Percentiles rank a stretch among this genome's conserved stretches.
Conservation (phyloP, 2,888 invertebrate genomes). For the Drosophila ustulata region DNA sequence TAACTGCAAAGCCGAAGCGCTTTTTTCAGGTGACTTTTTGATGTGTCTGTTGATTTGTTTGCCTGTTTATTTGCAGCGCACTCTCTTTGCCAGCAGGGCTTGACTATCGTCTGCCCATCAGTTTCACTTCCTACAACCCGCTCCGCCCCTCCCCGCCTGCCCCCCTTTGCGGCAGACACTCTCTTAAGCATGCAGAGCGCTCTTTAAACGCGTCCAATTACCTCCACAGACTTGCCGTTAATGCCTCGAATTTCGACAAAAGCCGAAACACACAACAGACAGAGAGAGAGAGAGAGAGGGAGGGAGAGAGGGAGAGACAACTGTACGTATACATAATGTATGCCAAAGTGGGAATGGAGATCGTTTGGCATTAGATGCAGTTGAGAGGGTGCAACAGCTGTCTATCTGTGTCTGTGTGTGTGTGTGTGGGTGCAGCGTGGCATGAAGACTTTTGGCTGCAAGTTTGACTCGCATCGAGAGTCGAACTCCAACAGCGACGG, state of each 20-base stretch:
- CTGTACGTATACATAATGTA: constrained; percentile 14
- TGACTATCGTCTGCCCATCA: constrained; percentile 15
- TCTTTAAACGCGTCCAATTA: constrained; percentile 75
- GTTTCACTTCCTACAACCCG: constrained; percentile 29
- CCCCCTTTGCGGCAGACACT: background rate
- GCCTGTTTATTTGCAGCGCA: constrained; percentile 8
- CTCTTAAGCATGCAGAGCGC: constrained; percentile 16
- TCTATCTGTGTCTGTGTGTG: constrained; percentile 14
- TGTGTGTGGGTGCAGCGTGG: too few relatives aligned
- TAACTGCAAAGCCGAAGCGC: background rate
- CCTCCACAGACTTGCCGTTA: constrained; percentile 75
- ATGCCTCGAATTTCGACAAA: constrained; percentile 74
- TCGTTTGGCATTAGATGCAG: background rate
- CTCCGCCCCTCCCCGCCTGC: background rate
- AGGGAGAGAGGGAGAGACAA: constrained; percentile 5
- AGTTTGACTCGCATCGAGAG: constrained; percentile 32
- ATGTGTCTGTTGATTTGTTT: constrained; percentile 4
- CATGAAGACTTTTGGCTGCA: constrained; percentile 1
- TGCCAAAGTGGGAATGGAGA: constrained; percentile 27
- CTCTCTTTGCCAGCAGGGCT: constrained; percentile 21
- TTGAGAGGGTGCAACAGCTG: background rate
- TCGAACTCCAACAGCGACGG: constrained; percentile 21
- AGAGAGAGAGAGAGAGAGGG: background rate
- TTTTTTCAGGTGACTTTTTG: background rate
- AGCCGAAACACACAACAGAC: constrained; percentile 28